Evolutionary conservation across 2,888 invertebrate genomes (phyloP).

Genomic region (Fabriciana adippe): DNA sequence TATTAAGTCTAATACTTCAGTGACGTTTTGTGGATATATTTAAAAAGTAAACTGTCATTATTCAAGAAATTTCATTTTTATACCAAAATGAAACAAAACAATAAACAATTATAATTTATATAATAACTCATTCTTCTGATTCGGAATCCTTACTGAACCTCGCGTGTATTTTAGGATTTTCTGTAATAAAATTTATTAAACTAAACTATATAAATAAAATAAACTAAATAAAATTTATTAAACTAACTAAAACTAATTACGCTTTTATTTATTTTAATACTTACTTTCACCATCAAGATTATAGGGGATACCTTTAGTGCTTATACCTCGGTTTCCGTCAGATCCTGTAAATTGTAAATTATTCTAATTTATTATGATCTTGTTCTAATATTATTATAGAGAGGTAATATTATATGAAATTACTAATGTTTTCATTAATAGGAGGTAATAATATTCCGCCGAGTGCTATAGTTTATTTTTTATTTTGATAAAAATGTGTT

Average conservation of each 20-base stretch:
- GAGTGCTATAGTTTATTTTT: no score
- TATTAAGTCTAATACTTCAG: conserved; percentile 3
- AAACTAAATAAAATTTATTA: conserved; percentile 27
- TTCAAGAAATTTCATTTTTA: neutral
- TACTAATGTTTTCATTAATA: no score
- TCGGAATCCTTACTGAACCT: conserved; percentile 41
- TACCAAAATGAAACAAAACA: no score
- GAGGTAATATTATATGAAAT: no score
- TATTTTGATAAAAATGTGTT: no score
- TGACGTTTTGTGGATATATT: neutral
- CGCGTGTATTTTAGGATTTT: conserved; percentile 43
- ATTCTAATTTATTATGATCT: no score
- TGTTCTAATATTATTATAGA: neutral
- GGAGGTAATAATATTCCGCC: no score
- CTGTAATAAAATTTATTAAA: conserved; percentile 37
- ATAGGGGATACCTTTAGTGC: conserved; percentile 50
- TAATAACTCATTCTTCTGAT: conserved; percentile 11
- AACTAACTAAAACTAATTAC: neutral
- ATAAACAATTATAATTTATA: no score
- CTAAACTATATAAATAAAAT: no score
- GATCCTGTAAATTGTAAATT: conserved; percentile 43
- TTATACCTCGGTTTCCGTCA: conserved; percentile 41
- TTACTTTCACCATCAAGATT: no score
- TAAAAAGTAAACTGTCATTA: no score
- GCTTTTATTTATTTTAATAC: no score